Percentiles rank a stretch among this genome's conserved stretches.
Evolutionary conservation across 2,888 invertebrate genomes (phyloP).

Genomic region (Melanotus villosus): DNA sequence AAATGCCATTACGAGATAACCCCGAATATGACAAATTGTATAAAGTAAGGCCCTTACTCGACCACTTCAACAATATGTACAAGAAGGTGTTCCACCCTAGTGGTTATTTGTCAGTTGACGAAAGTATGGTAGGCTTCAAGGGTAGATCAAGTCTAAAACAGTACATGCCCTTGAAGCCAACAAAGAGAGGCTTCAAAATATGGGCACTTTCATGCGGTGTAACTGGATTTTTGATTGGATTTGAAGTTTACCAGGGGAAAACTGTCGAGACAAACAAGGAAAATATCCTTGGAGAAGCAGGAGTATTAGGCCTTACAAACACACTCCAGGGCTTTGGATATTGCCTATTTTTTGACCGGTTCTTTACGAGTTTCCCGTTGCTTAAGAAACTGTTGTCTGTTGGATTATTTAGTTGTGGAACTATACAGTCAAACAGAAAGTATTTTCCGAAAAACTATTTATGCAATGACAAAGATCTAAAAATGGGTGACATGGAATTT

Average conservation of each 20-base stretch:
- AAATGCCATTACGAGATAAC: constrained; percentile 40
- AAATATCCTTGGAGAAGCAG: constrained; percentile 52
- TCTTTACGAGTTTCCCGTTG: constrained; percentile 53
- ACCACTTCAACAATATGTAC: constrained; percentile 37
- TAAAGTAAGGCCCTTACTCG: constrained; percentile 46
- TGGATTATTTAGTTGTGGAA: constrained; percentile 56
- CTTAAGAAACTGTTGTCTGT: constrained; percentile 48
- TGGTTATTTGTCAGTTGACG: constrained; percentile 21
- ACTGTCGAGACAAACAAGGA: constrained; percentile 35
- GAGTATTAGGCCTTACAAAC: constrained; percentile 51
- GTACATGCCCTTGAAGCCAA: too few species aligned
- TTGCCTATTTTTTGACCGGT: constrained; percentile 34
- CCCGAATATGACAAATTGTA: constrained; percentile 48
- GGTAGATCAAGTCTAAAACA: too few species aligned
- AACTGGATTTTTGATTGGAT: constrained; percentile 47
- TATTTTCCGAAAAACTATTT: constrained; percentile 53
- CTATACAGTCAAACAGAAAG: constrained; percentile 48
- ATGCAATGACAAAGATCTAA: constrained; percentile 52
- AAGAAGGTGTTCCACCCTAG: constrained; percentile 17
- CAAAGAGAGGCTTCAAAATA: constrained; percentile 50
- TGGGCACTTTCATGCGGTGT: constrained; percentile 49
- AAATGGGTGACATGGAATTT: constrained; percentile 51
- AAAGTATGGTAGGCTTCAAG: too few species aligned
- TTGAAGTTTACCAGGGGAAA: constrained; percentile 53
- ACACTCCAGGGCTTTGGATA: constrained; percentile 50